Evolutionary conservation across 2,113 vertebrate genomes (phyloP).

Genomic region (Ictalurus furcatus): DNA sequence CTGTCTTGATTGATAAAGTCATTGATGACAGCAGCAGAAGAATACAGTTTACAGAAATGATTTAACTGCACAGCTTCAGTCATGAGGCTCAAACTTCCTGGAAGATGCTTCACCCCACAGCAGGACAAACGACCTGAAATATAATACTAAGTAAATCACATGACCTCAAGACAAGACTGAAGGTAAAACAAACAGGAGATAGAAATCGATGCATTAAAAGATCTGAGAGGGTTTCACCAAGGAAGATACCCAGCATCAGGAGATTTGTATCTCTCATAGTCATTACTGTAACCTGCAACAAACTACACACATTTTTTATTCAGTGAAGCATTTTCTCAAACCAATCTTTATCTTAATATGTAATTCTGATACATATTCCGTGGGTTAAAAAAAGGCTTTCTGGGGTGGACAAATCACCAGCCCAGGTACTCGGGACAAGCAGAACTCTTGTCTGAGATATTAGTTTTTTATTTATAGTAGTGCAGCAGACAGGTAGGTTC

Average conservation of each 20-base stretch:
- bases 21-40: not conserved
- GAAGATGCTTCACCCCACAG: not conserved
- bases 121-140: conserved; percentile 6
- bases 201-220: not conserved
- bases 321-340: not conserved
- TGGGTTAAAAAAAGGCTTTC: not conserved
- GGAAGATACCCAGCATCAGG: not conserved
- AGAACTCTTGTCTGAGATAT: not conserved
- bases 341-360: not conserved
- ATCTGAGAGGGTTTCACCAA: not conserved
- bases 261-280: not conserved
- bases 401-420: not conserved
- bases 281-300: not conserved
- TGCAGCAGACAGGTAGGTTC: not conserved
- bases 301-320: not conserved
- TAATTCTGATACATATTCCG: not conserved
- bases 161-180: conserved; percentile 4
- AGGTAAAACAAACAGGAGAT: conserved; percentile 1
- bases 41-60: not conserved
- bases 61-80: not conserved
- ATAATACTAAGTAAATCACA: not conserved
- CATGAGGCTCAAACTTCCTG: not conserved
- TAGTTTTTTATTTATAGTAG: not conserved
- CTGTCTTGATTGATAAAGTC: not conserved
- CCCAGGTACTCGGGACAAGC: not conserved